Evolutionary conservation across 1,140 invertebrate species (phyloP).

Genomic region (Ctenoplectra terminalis): DNA sequence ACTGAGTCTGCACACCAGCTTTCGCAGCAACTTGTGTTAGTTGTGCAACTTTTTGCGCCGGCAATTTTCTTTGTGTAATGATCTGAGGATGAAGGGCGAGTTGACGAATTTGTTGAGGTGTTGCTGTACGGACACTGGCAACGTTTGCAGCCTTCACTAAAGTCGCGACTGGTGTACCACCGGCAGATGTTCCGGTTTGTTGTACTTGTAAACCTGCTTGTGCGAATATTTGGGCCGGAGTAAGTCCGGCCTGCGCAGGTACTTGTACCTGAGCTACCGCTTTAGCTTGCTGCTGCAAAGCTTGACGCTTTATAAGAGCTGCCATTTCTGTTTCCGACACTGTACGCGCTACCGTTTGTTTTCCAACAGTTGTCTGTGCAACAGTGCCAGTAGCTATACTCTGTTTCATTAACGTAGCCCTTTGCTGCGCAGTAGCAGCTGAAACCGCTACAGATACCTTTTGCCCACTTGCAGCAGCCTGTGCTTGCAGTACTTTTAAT

Average conservation of each 20-base stretch:
- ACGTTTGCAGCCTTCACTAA: constrained; percentile 85
- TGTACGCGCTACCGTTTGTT: constrained; percentile 83
- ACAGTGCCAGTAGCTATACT: constrained; percentile 79
- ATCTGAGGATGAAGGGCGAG: constrained; percentile 88
- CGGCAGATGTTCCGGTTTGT: constrained; percentile 80
- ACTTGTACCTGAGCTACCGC: constrained; percentile 82
- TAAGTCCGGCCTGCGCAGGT: constrained; percentile 78
- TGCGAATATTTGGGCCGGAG: constrained; percentile 84
- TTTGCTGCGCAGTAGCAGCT: constrained; percentile 70
- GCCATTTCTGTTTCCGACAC: constrained; percentile 89
- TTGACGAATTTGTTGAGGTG: constrained; percentile 87
- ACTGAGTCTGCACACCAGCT: constrained; percentile 83
- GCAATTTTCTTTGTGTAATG: constrained; percentile 85
- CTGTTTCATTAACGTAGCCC: constrained; percentile 79
- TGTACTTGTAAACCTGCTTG: constrained; percentile 84
- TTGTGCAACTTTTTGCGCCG: constrained; percentile 85
- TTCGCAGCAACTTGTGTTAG: constrained; percentile 83
- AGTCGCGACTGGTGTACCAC: constrained; percentile 82
- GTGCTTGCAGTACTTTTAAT: constrained; percentile 76
- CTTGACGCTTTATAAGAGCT: constrained; percentile 87
- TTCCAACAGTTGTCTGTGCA: constrained; percentile 78
- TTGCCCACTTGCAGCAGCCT: constrained; percentile 72
- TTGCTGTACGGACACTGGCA: constrained; percentile 83
- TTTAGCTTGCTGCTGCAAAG: constrained; percentile 84
- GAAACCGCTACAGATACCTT: constrained; percentile 79